Percentiles rank a stretch among this genome's conserved stretches.
Conservation (phyloP, 2,888 invertebrate genomes). For the Escarpia spicata region DNA sequence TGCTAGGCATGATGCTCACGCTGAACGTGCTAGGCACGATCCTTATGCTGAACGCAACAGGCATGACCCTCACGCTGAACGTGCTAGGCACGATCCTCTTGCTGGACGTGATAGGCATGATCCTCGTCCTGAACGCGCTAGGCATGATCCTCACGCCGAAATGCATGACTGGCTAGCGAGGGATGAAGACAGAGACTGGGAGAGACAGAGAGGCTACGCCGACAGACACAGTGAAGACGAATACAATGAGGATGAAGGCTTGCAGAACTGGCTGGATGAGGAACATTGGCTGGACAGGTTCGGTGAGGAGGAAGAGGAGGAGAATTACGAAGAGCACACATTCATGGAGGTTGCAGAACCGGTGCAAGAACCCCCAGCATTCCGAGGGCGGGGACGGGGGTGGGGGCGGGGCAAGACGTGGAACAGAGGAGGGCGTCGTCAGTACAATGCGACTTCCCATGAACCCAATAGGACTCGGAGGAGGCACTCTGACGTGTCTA, state of each 20-base stretch:
- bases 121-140: neutral
- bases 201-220: constrained; percentile 19
- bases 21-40: constrained; percentile 6
- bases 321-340: neutral
- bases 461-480: neutral
- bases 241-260: neutral
- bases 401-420: constrained; percentile 14
- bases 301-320: constrained; percentile 20
- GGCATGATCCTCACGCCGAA: constrained; percentile 21
- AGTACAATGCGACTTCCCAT: neutral
- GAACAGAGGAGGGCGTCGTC: constrained; percentile 18
- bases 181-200: constrained; percentile 19
- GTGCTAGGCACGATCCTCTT: neutral
- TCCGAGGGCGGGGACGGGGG: neutral
- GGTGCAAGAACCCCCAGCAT: neutral
- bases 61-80: constrained; percentile 20
- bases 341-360: neutral
- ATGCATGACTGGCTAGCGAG: constrained; percentile 18
- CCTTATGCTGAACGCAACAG: constrained; percentile 9
- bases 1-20: neutral
- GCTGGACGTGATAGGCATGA: neutral
- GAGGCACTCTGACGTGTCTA: neutral
- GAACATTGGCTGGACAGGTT: constrained; percentile 23
- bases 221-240: constrained; percentile 19
- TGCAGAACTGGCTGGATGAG: constrained; percentile 21